A percentile compares a stretch with the other conserved stretches of the same genome.
These are phyloP conservation scores for Salvelinus fontinalis DNA, from an alignment of 2,113 vertebrate genomes.

Conservation along the genomic window DNA sequence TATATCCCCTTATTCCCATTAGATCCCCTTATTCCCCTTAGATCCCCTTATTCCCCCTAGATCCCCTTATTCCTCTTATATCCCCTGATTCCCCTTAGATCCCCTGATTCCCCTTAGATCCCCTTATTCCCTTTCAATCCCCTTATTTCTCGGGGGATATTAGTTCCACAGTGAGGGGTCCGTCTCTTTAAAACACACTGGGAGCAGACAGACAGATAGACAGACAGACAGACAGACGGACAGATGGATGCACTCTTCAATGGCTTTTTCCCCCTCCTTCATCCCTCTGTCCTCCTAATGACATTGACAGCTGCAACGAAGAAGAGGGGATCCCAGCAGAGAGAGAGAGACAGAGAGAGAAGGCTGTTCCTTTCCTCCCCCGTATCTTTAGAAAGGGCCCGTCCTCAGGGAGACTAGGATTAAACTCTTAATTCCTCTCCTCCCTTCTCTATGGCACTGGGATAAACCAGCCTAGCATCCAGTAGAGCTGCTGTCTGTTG, in stretches of 20 bases:
- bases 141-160: slow-evolving; percentile 31
- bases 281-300: slow-evolving; percentile 51
- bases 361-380: slow-evolving; percentile 44
- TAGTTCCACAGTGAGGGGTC: slow-evolving; percentile 49
- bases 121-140: background rate
- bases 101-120: too few species aligned
- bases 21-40: too few species aligned
- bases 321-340: slow-evolving; percentile 23
- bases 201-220: slow-evolving; percentile 42
- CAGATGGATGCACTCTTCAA: slow-evolving; percentile 24
- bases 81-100: too few species aligned
- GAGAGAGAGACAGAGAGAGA: slow-evolving; percentile 27
- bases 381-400: slow-evolving; percentile 14
- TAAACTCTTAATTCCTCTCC: slow-evolving; percentile 73
- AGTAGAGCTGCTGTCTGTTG: slow-evolving; percentile 31
- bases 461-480: slow-evolving; percentile 65
- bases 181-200: slow-evolving; percentile 51
- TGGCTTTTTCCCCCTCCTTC: slow-evolving; percentile 47
- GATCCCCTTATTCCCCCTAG: too few species aligned
- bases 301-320: slow-evolving; percentile 73
- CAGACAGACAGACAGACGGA: slow-evolving; percentile 35
- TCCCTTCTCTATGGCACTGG: slow-evolving; percentile 63
- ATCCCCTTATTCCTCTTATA: too few species aligned
- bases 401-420: slow-evolving; percentile 49
- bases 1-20: too few species aligned